Conservation (phyloP, 1,140 invertebrate genomes). For the Paralvinella palmiformis region DNA sequence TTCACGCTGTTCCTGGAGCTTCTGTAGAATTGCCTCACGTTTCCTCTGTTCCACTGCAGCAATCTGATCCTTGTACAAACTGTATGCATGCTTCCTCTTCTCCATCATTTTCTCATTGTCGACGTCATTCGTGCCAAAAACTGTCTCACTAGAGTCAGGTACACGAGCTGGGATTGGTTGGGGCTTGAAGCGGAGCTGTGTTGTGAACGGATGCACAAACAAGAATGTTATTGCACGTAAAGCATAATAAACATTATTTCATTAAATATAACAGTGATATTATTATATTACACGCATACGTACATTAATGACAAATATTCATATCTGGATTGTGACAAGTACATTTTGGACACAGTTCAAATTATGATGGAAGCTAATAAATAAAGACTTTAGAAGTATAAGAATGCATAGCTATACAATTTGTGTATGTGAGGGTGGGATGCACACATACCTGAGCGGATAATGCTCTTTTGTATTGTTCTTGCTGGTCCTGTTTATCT, state of each 20-base stretch:
- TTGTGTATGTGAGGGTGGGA: too few relatives aligned
- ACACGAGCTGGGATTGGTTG: conserved; percentile 39
- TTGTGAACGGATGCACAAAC: too few relatives aligned
- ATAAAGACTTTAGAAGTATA: too few relatives aligned
- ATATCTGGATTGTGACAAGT: too few relatives aligned
- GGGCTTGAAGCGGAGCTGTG: conserved; percentile 46
- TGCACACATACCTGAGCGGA: conserved; percentile 40
- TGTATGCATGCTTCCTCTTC: conserved; percentile 31
- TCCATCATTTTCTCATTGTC: conserved; percentile 47
- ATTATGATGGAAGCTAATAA: too few relatives aligned
- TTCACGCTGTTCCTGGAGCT: conserved; percentile 41
- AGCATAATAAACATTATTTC: too few relatives aligned
- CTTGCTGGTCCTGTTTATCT: conserved; percentile 35
- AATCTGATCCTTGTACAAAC: conserved; percentile 43
- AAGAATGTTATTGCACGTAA: too few relatives aligned
- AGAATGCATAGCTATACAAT: too few relatives aligned
- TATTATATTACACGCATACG: too few relatives aligned
- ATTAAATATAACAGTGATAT: too few relatives aligned
- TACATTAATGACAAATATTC: too few relatives aligned
- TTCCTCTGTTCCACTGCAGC: conserved; percentile 44
- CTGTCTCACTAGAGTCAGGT: conserved; percentile 34
- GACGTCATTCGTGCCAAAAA: conserved; percentile 49
- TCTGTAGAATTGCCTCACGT: conserved; percentile 41
- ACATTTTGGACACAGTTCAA: too few relatives aligned
- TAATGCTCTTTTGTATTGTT: conserved; percentile 44